A percentile compares a stretch with the other conserved stretches of the same genome.
These are phyloP conservation scores for Drosophila burlai DNA, from an alignment of 1,140 invertebrate species.

Conservation along the genomic window DNA sequence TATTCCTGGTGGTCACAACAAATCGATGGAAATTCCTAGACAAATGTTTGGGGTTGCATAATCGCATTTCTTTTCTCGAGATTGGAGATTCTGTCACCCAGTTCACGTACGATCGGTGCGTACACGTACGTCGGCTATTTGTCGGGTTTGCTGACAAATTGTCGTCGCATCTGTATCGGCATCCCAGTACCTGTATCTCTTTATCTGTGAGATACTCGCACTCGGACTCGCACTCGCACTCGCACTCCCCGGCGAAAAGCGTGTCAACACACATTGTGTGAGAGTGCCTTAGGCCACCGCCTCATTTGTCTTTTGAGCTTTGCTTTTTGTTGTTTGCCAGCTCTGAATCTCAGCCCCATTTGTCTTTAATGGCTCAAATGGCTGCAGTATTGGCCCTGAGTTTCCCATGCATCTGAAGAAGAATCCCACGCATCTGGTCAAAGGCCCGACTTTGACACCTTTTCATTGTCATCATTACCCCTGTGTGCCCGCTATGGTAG, in stretches of 20 bases:
- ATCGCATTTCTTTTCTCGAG: slow-evolving; percentile 33
- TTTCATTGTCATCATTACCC: slow-evolving; percentile 65
- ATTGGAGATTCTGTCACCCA: slow-evolving; percentile 68
- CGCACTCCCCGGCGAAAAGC: slow-evolving; percentile 50
- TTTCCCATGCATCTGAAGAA: slow-evolving; percentile 23
- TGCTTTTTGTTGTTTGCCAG: slow-evolving; percentile 44
- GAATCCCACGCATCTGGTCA: slow-evolving; percentile 61
- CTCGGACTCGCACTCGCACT: slow-evolving; percentile 31
- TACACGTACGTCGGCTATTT: slow-evolving; percentile 72
- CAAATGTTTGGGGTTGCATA: slow-evolving; percentile 53
- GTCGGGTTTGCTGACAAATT: slow-evolving; percentile 69
- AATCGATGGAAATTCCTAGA: slow-evolving; percentile 56
- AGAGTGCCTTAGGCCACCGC: slow-evolving; percentile 51
- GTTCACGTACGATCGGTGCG: slow-evolving; percentile 67
- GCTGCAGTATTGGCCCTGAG: slow-evolving; percentile 26
- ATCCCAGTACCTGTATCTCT: slow-evolving; percentile 37
- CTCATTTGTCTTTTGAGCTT: slow-evolving; percentile 75
- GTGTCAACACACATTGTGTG: slow-evolving; percentile 74
- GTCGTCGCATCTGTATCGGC: slow-evolving; percentile 45
- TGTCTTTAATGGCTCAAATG: slow-evolving; percentile 72
- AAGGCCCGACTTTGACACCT: slow-evolving; percentile 57
- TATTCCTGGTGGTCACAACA: slow-evolving; percentile 49
- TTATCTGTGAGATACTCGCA: slow-evolving; percentile 58
- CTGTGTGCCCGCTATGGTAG: background rate
- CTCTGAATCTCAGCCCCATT: slow-evolving; percentile 63